Conservation (phyloP, 2,888 invertebrate species). For the Lepetodrilus schrolli region DNA sequence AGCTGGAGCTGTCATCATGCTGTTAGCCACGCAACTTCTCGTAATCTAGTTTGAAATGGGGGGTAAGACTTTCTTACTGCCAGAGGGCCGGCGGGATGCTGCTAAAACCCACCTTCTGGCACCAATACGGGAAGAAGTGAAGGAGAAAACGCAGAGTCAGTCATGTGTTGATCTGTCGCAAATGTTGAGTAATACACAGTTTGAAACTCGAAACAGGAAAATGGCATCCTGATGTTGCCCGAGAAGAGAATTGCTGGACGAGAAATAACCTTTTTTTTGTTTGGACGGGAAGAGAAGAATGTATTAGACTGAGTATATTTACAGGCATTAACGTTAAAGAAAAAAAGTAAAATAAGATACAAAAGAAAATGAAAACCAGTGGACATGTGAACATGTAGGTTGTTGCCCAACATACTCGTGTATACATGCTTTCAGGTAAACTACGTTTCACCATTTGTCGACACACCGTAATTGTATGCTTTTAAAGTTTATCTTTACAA, state of each 20-base stretch:
- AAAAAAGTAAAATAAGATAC: too few relatives aligned
- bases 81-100: neutral
- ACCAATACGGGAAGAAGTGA: neutral
- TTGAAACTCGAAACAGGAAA: neutral
- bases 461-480: too few relatives aligned
- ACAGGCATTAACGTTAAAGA: too few relatives aligned
- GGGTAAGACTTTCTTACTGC: too few relatives aligned
- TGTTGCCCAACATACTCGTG: too few relatives aligned
- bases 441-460: too few relatives aligned
- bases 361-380: too few relatives aligned
- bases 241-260: neutral
- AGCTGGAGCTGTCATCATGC: neutral
- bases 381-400: too few relatives aligned
- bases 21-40: neutral
- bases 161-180: neutral
- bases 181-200: conserved; percentile 28
- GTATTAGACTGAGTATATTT: too few relatives aligned
- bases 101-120: conserved; percentile 21
- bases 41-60: conserved; percentile 29
- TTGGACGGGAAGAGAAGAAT: conserved; percentile 2
- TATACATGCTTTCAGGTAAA: too few relatives aligned
- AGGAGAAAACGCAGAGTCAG: conserved; percentile 11
- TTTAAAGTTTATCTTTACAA: too few relatives aligned
- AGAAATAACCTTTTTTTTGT: conserved; percentile 19
- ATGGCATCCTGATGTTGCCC: neutral